These are phyloP conservation scores for Phaetusa simplex DNA, from an alignment of 2,113 vertebrate genomes.

Conservation along the genomic window DNA sequence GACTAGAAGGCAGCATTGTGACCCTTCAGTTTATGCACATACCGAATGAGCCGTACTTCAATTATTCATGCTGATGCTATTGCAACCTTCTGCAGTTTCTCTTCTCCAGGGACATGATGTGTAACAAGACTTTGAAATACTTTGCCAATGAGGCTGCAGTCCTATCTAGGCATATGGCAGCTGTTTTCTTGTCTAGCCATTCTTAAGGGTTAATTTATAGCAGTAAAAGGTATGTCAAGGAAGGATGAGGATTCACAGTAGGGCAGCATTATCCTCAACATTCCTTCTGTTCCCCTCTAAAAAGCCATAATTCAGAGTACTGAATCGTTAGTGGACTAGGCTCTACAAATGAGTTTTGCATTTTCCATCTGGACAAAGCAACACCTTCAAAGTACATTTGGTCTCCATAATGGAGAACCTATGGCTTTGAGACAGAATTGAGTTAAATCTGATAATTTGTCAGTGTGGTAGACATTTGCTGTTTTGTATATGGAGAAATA, in stretches of 20 bases:
- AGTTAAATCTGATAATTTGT: neutral
- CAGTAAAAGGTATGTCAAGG: neutral
- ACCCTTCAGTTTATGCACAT: conserved; percentile 46
- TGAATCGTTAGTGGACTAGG: neutral
- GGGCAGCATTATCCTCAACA: neutral
- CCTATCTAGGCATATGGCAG: neutral
- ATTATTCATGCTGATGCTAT: conserved; percentile 57
- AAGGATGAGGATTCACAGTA: neutral
- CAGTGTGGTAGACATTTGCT: neutral
- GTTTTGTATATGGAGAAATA: neutral
- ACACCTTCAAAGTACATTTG: neutral
- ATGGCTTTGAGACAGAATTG: neutral
- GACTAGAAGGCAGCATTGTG: conserved; percentile 1
- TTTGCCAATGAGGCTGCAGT: neutral
- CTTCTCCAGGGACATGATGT: conserved; percentile 58
- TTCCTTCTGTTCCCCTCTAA: neutral
- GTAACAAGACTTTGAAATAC: conserved; percentile 45
- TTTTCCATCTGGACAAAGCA: neutral
- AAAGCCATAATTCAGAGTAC: neutral
- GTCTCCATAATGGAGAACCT: neutral
- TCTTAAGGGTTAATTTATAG: conserved; percentile 11
- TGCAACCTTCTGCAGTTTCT: conserved; percentile 51
- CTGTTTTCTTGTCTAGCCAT: neutral
- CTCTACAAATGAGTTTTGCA: neutral
- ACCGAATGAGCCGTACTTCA: conserved; percentile 39